These are phyloP conservation scores for Halocaridina rubra DNA, from an alignment of 2,888 invertebrate species.

Conservation along the genomic window DNA sequence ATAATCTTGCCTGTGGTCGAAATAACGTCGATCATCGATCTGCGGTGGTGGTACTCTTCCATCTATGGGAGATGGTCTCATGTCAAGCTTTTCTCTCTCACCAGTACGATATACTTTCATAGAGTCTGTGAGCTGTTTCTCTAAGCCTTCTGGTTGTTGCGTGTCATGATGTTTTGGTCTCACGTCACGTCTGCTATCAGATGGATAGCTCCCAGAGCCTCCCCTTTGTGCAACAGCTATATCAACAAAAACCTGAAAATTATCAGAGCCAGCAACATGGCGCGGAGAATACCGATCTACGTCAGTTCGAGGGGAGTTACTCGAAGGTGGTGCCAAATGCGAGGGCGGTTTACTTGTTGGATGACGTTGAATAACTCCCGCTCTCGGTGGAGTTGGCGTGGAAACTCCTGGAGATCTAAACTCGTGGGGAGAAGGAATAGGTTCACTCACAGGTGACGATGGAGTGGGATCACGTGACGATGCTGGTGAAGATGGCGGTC, in stretches of 20 bases:
- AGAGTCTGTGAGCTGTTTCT: conserved; percentile 47
- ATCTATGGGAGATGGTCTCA: background rate
- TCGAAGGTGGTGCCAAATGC: conserved; percentile 48
- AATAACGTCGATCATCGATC: conserved; percentile 19
- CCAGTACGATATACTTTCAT: conserved; percentile 6
- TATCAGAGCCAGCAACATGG: conserved; percentile 43
- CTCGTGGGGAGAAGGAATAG: conserved; percentile 52
- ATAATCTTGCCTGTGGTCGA: conserved; percentile 1
- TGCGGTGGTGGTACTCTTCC: conserved; percentile 26
- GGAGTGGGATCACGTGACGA: conserved; percentile 58
- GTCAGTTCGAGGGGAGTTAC: conserved; percentile 53
- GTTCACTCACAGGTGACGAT: conserved; percentile 56
- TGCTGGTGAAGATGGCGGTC: conserved; percentile 58
- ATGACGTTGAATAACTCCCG: conserved; percentile 40
- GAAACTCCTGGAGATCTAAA: conserved; percentile 56
- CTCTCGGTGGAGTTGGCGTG: conserved; percentile 39
- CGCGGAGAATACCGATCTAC: conserved; percentile 55
- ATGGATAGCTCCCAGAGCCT: conserved; percentile 24
- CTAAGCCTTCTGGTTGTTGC: conserved; percentile 41
- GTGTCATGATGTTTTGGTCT: conserved; percentile 43
- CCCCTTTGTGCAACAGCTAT: conserved; percentile 48
- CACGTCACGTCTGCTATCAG: conserved; percentile 36
- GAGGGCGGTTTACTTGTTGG: conserved; percentile 42
- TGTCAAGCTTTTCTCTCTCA: conserved; percentile 30
- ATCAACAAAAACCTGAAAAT: conserved; percentile 54